Evolutionary conservation across 2,797 vertebrate species (phyloP), one percentile per base, ranked within the genome.

Genomic region (Enoplosus armatus): DNA sequence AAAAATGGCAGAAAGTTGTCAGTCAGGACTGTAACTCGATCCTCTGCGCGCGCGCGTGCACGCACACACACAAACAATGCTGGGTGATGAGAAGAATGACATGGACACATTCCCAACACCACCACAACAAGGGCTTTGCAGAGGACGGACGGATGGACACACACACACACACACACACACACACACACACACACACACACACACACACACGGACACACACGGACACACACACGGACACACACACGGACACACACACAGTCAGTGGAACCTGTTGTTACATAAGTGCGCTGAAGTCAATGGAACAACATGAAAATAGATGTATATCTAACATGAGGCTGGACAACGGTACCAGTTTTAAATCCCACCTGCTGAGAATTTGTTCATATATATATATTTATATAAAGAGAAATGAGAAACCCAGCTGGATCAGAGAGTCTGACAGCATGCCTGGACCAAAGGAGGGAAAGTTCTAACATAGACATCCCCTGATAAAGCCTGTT

Each of bases 271-370:
- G 24, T 31, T 47, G 41, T 82, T 72, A 78, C 37, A 16, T 26
- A 84, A 87, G 37, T 26, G 47, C 20, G 31, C 2, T 63, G 9
- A 64, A 29, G 45, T 64, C 71, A 65, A 81, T 53, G 72, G 79
- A 82, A 86, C 54, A 83, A 69, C 58, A 58, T 55, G 7, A 51
- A 77, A 86, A 80, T 58, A 77, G 58, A 75, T 26, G 58, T 67
- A n/a, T n/a, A n/a, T 53, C 31, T 29, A 70, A 73, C 20, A 0
- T 48, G 62, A 54, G 26, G 29, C 12, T 5, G 5, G 24, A 55
- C 31, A 14, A 60, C 27, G 5, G 54, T n/a, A 31, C 12, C 22
- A 10, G 12, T 2, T 29, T 70, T 8, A 63, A 31, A 71, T 8
- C 26, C 26, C 45, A 20, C 43, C 37, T 12, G 4, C 20, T 16